Base-by-base conservation (phyloP, 2,797 vertebrate species). In the Oreortyx pictus region DNA sequence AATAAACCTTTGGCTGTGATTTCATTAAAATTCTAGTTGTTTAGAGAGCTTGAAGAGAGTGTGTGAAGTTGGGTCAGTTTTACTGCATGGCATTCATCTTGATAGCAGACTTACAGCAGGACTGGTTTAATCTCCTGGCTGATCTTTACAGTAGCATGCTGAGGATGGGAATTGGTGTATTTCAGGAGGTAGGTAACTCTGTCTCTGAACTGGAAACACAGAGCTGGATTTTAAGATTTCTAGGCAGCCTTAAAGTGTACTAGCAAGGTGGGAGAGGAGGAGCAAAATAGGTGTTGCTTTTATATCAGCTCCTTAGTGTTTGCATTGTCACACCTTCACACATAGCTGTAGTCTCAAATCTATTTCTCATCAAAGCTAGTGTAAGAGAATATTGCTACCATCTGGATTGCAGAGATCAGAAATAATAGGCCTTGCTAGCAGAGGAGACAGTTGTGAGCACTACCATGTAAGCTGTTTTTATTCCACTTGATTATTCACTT, bases 11-110 rank as follows among this genome's bases (percentile, higher is more conserved):
- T 91, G 74, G 27, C 78, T 89, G 67, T 86, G 96, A 84, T 92
- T 95, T 92, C 90, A 88, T 95, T 95, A 83, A 93, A 97, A 85
- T 83, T 64, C 82, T 95, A 95, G 93, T 95, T 96, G 95, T 96
- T 94, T 82, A 41, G 93, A 91, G 90, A 91, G 70, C 89, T 95
- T 41, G 50, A 2, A 3, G 22, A 83, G 37, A 59, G 73, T 46
- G 73, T 92, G 84, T 94, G 90, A 93, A 73, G 92, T 92, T 85
- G 86, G 94, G 90, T 94, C 77, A 43, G 82, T 90, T 95, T 95
- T 88, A 79, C 81, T 94, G 82, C 78, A 66, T 0, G 9, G 80
- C 60, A 59, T 95, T 93, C 89, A 39, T 86, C 85, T 93, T 2
- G 44, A 81, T 83, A 92, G 93, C 82, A 95, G 93, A 91, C 96